Base-by-base conservation (phyloP, 2,113 vertebrate genomes). In the Eclectus roratus region DNA sequence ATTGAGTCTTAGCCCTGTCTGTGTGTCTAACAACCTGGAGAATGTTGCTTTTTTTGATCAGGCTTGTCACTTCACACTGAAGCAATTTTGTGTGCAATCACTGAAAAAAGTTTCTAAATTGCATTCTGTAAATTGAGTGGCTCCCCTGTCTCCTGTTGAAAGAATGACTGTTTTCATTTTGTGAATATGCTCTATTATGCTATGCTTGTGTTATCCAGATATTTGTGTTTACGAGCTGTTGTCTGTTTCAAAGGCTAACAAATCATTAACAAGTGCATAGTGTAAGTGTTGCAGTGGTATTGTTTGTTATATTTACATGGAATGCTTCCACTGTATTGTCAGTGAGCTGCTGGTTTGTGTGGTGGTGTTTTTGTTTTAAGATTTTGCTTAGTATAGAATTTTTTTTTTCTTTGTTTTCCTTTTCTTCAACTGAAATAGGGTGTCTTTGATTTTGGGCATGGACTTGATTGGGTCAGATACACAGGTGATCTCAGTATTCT, bases 381-480 rank as follows among this genome's bases (percentile, higher is more conserved):
- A 39, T 33, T 66, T 89, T 47, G 3, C 53, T 82, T 64, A 71
- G 52, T 39, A 5, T 52, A 39, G 84, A 33, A 14, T 27, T 27
- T 55, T 72, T 3, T 12, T 60, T 47, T 81, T 15, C 1, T 46
- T 47, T 13, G 1, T 72, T 79, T 92, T n/a, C 8, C 13, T 60
- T 80, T 66, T 41, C 28, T 95, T 43, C 65, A 24, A 63, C 68
- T 93, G 41, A 82, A 94, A 95, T 60, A 98, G 97, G 97, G 96
- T 74, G 28, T 87, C 17, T 94, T 96, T 49, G 80, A 85, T 76
- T 37, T 98, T 33, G 70, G 49, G 9, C 97, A 98, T 69, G 98
- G 98, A 0, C 27, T 99, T 41, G 74, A 43, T 0, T 99, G 98
- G 98, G 76, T 99, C 77, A 97, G 97, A 73, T 84, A 76, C 2